Percentiles rank a stretch among this genome's conserved stretches.
phyloP scores from a whole-genome alignment of 2,113 vertebrate genomes.

The Pelodiscus sinensis region DNA sequence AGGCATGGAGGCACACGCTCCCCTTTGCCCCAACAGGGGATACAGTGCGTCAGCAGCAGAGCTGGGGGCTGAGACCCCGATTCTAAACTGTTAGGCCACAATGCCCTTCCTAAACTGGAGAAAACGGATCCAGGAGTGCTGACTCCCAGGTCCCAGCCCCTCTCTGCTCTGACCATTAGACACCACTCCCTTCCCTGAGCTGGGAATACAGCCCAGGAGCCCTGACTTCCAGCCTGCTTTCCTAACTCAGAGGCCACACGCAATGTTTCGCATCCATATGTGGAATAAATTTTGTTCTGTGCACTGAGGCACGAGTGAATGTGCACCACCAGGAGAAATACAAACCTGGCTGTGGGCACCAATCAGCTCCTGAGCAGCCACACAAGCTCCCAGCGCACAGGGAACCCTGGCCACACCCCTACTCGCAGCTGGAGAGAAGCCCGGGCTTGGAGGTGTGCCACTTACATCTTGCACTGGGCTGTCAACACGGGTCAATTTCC shows the following conservation, averaged over 20 bases:
- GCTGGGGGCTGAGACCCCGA: neutral
- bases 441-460: neutral
- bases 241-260: neutral
- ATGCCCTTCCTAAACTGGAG: neutral
- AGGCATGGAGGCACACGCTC: neutral
- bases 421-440: too few species aligned
- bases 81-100: neutral
- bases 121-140: neutral
- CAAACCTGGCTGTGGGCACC: too few species aligned
- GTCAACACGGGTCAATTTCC: neutral
- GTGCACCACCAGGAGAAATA: too few species aligned
- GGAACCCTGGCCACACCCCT: too few species aligned
- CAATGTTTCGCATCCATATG: too few species aligned
- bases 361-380: too few species aligned
- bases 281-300: too few species aligned
- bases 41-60: neutral
- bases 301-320: too few species aligned
- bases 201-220: neutral
- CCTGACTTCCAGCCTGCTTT: neutral
- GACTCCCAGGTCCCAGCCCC: neutral
- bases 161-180: neutral
- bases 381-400: too few species aligned
- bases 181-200: neutral
- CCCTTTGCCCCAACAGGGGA: neutral
- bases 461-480: neutral